Conservation (phyloP, 2,113 vertebrate genomes). For the Alectura lathami region DNA sequence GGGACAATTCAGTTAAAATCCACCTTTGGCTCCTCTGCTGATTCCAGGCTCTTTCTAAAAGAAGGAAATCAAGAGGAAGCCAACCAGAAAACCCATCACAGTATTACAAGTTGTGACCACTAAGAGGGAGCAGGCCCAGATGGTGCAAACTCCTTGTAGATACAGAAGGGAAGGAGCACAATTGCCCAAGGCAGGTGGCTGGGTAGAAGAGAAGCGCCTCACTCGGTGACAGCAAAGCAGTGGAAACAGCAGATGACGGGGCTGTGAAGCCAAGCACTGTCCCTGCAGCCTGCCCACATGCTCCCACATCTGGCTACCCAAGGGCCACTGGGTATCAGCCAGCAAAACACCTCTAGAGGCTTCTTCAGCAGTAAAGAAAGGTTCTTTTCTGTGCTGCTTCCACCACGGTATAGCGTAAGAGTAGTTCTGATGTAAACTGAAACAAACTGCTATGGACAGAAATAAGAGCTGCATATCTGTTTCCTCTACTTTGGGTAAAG, state of each 20-base stretch:
- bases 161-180: background rate
- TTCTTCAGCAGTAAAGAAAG: background rate
- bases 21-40: background rate
- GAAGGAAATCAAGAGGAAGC: background rate
- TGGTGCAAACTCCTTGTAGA: background rate
- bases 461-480: background rate
- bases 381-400: background rate
- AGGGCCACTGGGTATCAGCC: background rate
- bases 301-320: background rate
- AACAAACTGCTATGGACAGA: slow-evolving; percentile 3
- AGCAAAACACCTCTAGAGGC: background rate
- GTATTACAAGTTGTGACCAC: background rate
- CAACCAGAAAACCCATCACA: background rate
- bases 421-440: background rate
- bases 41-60: background rate
- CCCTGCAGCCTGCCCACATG: background rate
- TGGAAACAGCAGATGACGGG: background rate
- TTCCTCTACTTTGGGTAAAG: background rate
- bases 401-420: background rate
- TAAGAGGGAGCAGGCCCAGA: background rate
- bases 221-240: background rate
- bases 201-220: background rate
- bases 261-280: background rate
- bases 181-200: background rate
- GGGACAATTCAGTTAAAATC: background rate